phyloP scores from a whole-genome alignment of 92 coral and sea anemone genomes.

The Metridium senile region DNA sequence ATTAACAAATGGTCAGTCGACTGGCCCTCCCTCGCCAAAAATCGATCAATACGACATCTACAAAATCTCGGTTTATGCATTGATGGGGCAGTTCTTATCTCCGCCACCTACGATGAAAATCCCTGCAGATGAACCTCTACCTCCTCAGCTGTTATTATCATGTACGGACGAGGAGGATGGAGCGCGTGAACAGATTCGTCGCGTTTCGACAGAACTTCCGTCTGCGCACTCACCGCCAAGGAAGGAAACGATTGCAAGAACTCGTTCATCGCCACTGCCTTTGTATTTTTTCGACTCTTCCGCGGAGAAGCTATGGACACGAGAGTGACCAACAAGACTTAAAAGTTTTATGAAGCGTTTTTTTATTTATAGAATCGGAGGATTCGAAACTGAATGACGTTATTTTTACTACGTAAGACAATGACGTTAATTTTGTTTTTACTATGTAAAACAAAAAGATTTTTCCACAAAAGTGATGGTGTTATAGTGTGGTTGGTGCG shows the following conservation, averaged over 20 bases:
- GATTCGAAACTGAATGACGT: background rate
- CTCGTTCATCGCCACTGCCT: constrained; percentile 28
- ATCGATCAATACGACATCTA: constrained; percentile 53
- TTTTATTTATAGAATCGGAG: no score
- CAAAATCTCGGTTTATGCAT: constrained; percentile 68
- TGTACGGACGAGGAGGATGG: constrained; percentile 1
- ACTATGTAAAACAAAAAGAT: no score
- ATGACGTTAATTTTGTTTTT: no score
- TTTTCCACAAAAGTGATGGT: no score
- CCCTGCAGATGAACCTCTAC: constrained; percentile 39
- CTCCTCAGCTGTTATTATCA: constrained; percentile 35
- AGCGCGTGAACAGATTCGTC: background rate
- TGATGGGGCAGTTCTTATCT: constrained; percentile 82
- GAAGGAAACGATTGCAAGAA: constrained; percentile 27
- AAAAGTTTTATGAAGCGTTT: background rate
- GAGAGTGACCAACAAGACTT: no score
- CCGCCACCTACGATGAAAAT: constrained; percentile 61
- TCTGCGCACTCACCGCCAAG: background rate
- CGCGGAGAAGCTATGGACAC: background rate
- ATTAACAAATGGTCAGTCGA: constrained; percentile 17
- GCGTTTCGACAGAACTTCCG: constrained; percentile 18
- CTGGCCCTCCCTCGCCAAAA: constrained; percentile 49
- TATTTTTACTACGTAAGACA: no score
- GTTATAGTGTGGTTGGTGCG: no score
- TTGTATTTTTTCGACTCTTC: background rate